phyloP scores from a whole-genome alignment of 2,888 invertebrate genomes.

The Drosophila dives region DNA sequence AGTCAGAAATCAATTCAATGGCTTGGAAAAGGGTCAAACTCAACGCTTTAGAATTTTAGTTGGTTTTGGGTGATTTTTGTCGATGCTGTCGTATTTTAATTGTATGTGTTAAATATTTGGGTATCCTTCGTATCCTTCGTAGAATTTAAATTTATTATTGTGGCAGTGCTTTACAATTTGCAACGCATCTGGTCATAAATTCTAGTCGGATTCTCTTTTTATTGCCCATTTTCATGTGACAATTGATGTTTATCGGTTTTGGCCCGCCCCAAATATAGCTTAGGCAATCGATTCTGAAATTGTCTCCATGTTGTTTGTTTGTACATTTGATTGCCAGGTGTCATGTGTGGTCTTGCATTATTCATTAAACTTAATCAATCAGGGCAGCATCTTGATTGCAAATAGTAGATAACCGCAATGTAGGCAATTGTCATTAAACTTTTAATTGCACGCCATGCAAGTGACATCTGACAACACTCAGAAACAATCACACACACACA shows the following conservation, averaged over 20 bases:
- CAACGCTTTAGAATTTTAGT: constrained; percentile 35
- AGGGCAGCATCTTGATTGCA: constrained; percentile 39
- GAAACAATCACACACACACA: constrained; percentile 18
- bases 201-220: constrained; percentile 29
- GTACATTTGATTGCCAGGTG: constrained; percentile 57
- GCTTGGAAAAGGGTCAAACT: constrained; percentile 74
- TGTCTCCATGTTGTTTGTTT: constrained; percentile 22
- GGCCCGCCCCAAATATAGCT: constrained; percentile 13
- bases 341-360: constrained; percentile 55
- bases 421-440: constrained; percentile 65
- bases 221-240: constrained; percentile 30
- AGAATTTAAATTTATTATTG: constrained; percentile 65
- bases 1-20: constrained; percentile 69
- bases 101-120: constrained; percentile 73
- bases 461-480: constrained; percentile 66
- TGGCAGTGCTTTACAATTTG: constrained; percentile 39
- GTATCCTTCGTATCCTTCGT: constrained; percentile 25
- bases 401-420: constrained; percentile 57
- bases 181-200: constrained; percentile 57
- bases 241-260: constrained; percentile 63
- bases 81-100: constrained; percentile 70
- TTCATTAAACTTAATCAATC: constrained; percentile 71
- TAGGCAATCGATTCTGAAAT: constrained; percentile 29
- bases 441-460: constrained; percentile 69
- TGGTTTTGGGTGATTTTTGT: constrained; percentile 40